These are phyloP conservation scores for Matsumurasca onukii DNA, from an alignment of 1,140 invertebrate species.

Conservation along the genomic window DNA sequence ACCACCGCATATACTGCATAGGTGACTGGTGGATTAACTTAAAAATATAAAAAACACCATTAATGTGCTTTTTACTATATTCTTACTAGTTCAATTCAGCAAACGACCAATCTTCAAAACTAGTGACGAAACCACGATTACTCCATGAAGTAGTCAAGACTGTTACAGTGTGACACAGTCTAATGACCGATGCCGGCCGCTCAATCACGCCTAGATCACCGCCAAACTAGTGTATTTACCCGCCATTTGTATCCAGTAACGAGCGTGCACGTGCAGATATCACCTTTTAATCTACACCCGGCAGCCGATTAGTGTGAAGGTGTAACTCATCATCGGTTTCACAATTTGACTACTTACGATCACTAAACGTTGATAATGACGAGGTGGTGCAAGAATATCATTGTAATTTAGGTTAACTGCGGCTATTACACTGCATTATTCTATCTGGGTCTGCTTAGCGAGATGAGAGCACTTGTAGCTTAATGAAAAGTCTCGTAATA, in stretches of 20 bases:
- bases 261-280: neutral
- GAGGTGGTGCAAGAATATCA: neutral
- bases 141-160: no score
- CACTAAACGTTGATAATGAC: neutral
- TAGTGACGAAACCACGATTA: no score
- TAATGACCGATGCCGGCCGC: neutral
- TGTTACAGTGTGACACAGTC: no score
- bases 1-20: no score
- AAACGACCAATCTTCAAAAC: no score
- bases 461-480: no score
- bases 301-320: conserved; percentile 7
- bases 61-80: no score
- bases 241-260: conserved; percentile 15
- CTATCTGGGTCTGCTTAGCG: no score
- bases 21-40: no score
- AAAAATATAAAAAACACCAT: no score
- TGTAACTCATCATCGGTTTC: conserved; percentile 16
- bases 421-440: conserved; percentile 1
- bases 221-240: conserved; percentile 23
- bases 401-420: conserved; percentile 15
- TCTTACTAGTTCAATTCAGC: no score
- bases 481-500: no score
- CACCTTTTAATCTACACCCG: neutral
- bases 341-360: conserved; percentile 18
- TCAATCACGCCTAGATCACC: neutral